A percentile compares a stretch with the other conserved stretches of the same genome.
Evolutionary conservation across 2,888 invertebrate species (phyloP).

Genomic region (Hybos culiciformis): DNA sequence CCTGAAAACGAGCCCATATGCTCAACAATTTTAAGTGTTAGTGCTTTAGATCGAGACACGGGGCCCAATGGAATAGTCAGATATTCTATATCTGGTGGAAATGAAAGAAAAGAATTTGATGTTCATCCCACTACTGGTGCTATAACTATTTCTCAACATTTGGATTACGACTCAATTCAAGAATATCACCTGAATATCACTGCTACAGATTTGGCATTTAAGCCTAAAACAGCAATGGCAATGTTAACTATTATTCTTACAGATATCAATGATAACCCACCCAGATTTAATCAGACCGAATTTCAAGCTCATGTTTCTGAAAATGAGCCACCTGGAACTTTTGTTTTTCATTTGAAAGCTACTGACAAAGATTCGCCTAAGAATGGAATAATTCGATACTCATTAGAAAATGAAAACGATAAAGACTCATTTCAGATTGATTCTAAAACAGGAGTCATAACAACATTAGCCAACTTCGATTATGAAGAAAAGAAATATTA

Average conservation of each 20-base stretch:
- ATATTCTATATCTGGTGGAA: slow-evolving; percentile 73
- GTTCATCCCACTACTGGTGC: slow-evolving; percentile 66
- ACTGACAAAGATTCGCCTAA: slow-evolving; percentile 76
- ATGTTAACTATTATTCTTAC: slow-evolving; percentile 74
- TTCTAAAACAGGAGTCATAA: slow-evolving; percentile 58
- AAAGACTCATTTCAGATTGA: slow-evolving; percentile 67
- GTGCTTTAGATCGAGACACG: slow-evolving; percentile 69
- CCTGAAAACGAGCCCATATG: slow-evolving; percentile 83
- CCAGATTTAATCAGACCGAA: slow-evolving; percentile 61
- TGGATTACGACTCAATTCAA: slow-evolving; percentile 78
- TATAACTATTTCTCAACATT: slow-evolving; percentile 59
- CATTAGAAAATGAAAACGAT: slow-evolving; percentile 61
- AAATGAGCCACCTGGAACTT: slow-evolving; percentile 61
- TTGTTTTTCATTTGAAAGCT: slow-evolving; percentile 62
- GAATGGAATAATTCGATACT: slow-evolving; percentile 74
- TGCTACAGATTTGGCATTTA: slow-evolving; percentile 74
- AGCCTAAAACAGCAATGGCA: slow-evolving; percentile 60
- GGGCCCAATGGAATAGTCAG: slow-evolving; percentile 83
- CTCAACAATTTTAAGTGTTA: slow-evolving; percentile 69
- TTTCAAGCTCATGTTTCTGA: slow-evolving; percentile 72
- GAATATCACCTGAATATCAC: slow-evolving; percentile 79
- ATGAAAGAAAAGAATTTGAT: slow-evolving; percentile 63
- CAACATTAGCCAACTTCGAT: slow-evolving; percentile 65
- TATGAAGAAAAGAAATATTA: slow-evolving; percentile 72
- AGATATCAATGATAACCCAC: slow-evolving; percentile 89